Conservation (phyloP, 2,888 invertebrate genomes). For the Noctuana brunneofusca region DNA sequence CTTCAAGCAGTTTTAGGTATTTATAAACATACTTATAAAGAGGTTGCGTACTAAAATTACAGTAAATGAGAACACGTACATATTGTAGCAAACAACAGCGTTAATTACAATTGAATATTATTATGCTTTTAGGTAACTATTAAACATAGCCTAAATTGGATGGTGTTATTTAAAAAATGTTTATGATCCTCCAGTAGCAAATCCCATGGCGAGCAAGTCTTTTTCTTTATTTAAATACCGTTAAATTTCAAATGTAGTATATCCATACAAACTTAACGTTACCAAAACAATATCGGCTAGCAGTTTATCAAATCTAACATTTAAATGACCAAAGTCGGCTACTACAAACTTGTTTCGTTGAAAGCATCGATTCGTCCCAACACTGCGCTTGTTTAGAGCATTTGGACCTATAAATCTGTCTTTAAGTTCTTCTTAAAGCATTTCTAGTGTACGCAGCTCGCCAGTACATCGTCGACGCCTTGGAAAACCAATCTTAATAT, state of each 20-base stretch:
- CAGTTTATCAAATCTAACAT: constrained; percentile 76
- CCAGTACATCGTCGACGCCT: constrained; percentile 52
- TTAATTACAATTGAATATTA: too few species aligned
- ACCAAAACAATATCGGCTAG: constrained; percentile 60
- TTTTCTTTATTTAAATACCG: too few species aligned
- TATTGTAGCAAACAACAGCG: too few species aligned
- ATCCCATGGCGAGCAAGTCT: too few species aligned
- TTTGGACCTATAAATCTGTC: constrained; percentile 76
- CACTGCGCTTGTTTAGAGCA: constrained; percentile 68
- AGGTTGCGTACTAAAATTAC: too few species aligned
- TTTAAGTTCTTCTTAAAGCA: constrained; percentile 75
- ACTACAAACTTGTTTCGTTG: constrained; percentile 65
- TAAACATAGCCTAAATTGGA: too few species aligned
- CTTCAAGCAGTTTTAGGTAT: too few species aligned
- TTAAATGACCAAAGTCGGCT: constrained; percentile 76
- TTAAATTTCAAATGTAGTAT: constrained; percentile 4
- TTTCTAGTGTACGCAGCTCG: constrained; percentile 68
- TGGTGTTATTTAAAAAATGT: too few species aligned
- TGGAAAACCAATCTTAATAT: constrained; percentile 77
- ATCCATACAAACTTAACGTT: constrained; percentile 51
- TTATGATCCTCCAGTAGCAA: too few species aligned
- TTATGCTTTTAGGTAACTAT: too few species aligned
- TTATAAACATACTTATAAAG: too few species aligned
- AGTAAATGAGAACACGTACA: too few species aligned
- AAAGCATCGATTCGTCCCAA: constrained; percentile 49